phyloP scores from a whole-genome alignment of 2,113 vertebrate species.

The Notarius quadriscutis region DNA sequence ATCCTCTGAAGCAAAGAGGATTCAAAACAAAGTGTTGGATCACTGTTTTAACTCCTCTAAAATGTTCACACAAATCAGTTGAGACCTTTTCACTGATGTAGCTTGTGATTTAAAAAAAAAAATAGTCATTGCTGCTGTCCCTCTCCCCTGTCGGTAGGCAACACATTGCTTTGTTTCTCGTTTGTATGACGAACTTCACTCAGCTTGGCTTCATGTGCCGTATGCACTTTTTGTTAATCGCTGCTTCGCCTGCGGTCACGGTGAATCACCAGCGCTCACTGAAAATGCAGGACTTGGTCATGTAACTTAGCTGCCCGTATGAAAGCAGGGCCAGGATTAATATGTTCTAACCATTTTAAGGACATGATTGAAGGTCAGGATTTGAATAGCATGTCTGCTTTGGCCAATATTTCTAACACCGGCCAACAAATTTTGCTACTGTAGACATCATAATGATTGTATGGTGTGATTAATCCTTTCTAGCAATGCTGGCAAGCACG shows the following conservation, averaged over 20 bases:
- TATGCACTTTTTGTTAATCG: not conserved
- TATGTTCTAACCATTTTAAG: not conserved
- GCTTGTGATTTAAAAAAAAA: not conserved
- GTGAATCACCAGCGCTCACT: not conserved
- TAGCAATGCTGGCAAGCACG: not conserved
- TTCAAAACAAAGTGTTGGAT: not conserved
- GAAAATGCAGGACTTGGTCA: not conserved
- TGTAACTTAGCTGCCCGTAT: not conserved
- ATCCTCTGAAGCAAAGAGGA: not conserved
- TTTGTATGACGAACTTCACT: not conserved
- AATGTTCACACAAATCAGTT: not conserved
- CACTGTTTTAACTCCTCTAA: not conserved
- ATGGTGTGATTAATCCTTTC: not conserved
- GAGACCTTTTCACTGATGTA: not conserved
- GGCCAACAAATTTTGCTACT: not conserved
- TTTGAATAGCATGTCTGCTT: not conserved
- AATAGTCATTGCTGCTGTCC: not conserved
- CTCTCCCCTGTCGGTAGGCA: not conserved
- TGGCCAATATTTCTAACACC: not conserved
- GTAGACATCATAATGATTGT: not conserved
- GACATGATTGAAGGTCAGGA: not conserved
- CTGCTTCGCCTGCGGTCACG: too few species aligned
- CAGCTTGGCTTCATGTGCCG: not conserved
- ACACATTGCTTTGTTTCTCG: not conserved
- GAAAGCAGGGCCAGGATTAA: not conserved